Evolutionary conservation across 2,797 vertebrate genomes (phyloP), one percentile per base, ranked within the genome.

Genomic region (Eurystomus glaucurus): DNA sequence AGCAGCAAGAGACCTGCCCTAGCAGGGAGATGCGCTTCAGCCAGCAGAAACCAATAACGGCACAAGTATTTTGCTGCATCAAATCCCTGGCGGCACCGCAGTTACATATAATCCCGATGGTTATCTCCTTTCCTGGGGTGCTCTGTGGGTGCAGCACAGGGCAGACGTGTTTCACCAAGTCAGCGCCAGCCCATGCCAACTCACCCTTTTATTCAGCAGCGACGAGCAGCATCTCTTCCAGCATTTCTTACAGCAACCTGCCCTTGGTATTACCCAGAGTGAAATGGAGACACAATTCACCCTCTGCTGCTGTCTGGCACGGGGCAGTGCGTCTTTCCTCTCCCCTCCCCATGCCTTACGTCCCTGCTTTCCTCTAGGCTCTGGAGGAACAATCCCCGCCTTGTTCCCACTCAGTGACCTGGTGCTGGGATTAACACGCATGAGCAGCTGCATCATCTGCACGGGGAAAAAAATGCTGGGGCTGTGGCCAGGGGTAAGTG

Each of bases 381-480:
- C 81, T 8, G 0, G 54, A 78, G 77, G 84, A 90, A 96, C 96
- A 96, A 93, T 95, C 51, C 88, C 80, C 3, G 79, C 91, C 92
- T 97, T 96, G 96, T 97, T 96, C 86, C 87, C 39, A 33, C 78
- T 88, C 94, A 37, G 51, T 88, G 94, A 94, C 95, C 96, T 45
- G 84, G 45, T 0, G 25, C 93, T n/a, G 84, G 75, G 45, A 97
- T 93, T 79, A 64, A 23, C 85, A 80, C 3, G 79, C 91, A 22
- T 85, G 91, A 96, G 86, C 19, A 22, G 54, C 84, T 22, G 69
- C 75, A 10, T 76, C 61, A 46, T 79, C 68, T 61, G 52, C 52
- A 35, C 11, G 0, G 62, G 66, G 26, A 14, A 46, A 88, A 20
- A 54, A 65, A n/a, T 0, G 60, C 64, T 2, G 2, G 33, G 51